phyloP scores from a whole-genome alignment of 2,888 invertebrate species.

The Cheilosia impressa region DNA sequence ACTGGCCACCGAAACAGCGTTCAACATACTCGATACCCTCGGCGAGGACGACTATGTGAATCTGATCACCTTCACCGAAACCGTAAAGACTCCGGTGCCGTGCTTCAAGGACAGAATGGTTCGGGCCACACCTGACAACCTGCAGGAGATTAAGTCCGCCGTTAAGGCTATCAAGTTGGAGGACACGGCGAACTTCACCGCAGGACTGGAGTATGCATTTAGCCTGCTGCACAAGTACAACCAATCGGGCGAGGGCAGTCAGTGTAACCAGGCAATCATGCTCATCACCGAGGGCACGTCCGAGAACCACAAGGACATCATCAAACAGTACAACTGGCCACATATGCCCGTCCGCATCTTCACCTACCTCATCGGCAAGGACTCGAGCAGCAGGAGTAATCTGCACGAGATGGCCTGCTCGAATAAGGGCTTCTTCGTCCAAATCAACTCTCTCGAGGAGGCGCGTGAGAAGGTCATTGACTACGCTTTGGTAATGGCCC shows the following conservation, averaged over 20 bases:
- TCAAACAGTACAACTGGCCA: slow-evolving; percentile 94
- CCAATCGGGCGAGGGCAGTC: slow-evolving; percentile 92
- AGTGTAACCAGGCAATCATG: slow-evolving; percentile 99
- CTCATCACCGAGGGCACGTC: slow-evolving; percentile 97
- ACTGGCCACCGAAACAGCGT: slow-evolving; percentile 94
- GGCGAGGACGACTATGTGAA: slow-evolving; percentile 99
- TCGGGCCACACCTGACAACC: slow-evolving; percentile 92
- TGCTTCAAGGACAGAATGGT: slow-evolving; percentile 96
- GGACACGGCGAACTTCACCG: slow-evolving; percentile 95
- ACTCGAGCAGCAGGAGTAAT: slow-evolving; percentile 93
- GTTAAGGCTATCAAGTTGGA: slow-evolving; percentile 89
- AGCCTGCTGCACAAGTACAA: slow-evolving; percentile 95
- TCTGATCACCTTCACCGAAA: slow-evolving; percentile 94
- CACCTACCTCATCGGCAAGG: slow-evolving; percentile 97
- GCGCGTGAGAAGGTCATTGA: slow-evolving; percentile 96
- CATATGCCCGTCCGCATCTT: slow-evolving; percentile 98
- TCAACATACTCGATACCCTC: slow-evolving; percentile 95
- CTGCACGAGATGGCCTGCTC: slow-evolving; percentile 98
- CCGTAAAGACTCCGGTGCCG: slow-evolving; percentile 91
- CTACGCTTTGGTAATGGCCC: slow-evolving; percentile 96
- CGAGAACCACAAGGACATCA: slow-evolving; percentile 87
- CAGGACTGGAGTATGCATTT: slow-evolving; percentile 96
- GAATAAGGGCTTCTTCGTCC: slow-evolving; percentile 94
- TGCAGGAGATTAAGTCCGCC: slow-evolving; percentile 91
- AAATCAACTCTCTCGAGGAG: slow-evolving; percentile 94